Evolutionary conservation across 1,140 invertebrate species (phyloP).

Genomic region (Eurosta solidaginis): DNA sequence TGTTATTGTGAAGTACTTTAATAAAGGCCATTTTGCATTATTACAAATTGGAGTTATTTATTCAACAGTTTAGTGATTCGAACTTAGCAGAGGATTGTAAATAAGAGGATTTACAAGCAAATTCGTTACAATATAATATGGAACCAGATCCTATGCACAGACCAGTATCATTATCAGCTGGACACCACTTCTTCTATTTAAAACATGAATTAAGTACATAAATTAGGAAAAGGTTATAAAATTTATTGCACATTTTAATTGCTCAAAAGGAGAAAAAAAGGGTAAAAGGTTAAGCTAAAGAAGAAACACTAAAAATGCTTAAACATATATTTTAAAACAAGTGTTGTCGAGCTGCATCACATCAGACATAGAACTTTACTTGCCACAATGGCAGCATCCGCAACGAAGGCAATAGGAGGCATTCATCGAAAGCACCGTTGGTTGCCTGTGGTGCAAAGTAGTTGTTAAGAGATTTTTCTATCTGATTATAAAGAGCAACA

Average conservation of each 20-base stretch:
- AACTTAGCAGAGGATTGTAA: too few relatives aligned
- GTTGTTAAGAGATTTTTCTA: background rate
- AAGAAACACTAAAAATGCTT: background rate
- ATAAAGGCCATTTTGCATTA: too few relatives aligned
- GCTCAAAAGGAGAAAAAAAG: background rate
- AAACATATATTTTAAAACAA: background rate
- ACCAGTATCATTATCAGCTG: too few relatives aligned
- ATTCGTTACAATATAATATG: too few relatives aligned
- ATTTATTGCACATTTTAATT: background rate
- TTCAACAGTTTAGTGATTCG: too few relatives aligned
- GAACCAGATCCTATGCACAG: too few relatives aligned
- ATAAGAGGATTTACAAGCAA: too few relatives aligned
- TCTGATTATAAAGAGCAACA: background rate
- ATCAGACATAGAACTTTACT: background rate
- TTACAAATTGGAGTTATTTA: too few relatives aligned
- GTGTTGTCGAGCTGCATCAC: background rate
- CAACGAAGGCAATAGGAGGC: background rate
- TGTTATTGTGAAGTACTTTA: too few relatives aligned
- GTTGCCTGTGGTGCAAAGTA: background rate
- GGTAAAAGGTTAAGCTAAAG: too few relatives aligned
- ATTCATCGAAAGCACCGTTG: background rate
- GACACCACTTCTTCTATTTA: too few relatives aligned
- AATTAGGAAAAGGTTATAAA: background rate
- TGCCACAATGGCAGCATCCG: background rate
- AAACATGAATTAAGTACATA: background rate